Conservation (phyloP, 2,888 invertebrate genomes). For the Drosophila buzzatii region DNA sequence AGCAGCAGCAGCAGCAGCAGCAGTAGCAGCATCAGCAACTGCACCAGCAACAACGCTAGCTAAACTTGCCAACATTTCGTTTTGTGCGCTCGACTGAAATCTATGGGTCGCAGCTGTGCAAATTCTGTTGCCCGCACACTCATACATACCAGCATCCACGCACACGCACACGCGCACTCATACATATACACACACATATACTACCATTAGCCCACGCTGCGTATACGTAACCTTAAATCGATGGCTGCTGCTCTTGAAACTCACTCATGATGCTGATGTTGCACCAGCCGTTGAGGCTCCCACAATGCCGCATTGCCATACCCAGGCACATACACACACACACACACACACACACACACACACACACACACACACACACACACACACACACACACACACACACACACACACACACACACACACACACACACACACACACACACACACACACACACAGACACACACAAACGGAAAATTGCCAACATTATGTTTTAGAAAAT, state of each 20-base stretch:
- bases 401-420: no score
- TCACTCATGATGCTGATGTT: slow-evolving; percentile 71
- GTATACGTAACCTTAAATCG: slow-evolving; percentile 82
- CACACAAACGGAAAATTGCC: slow-evolving; percentile 55
- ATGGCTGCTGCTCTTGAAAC: slow-evolving; percentile 62
- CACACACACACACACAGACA: slow-evolving; percentile 4
- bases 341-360: no score
- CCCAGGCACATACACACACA: no score
- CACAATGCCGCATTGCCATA: slow-evolving; percentile 55
- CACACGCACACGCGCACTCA: slow-evolving; percentile 7
- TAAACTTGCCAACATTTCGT: slow-evolving; percentile 81
- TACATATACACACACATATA: slow-evolving; percentile 17
- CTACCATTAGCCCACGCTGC: slow-evolving; percentile 67
- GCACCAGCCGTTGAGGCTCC: slow-evolving; percentile 74
- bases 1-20: slow-evolving; percentile 63
- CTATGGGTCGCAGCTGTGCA: slow-evolving; percentile 80
- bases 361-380: no score
- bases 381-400: no score
- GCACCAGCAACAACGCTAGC: slow-evolving; percentile 53
- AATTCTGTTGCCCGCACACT: slow-evolving; percentile 76
- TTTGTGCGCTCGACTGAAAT: slow-evolving; percentile 81
- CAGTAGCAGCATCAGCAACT: slow-evolving; percentile 21
- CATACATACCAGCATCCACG: slow-evolving; percentile 28
- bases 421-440: no score
- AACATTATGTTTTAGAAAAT: slow-evolving; percentile 82